These are phyloP conservation scores for Odontocolon sp. DNA, from an alignment of 2,888 invertebrate species.

Conservation along the genomic window DNA sequence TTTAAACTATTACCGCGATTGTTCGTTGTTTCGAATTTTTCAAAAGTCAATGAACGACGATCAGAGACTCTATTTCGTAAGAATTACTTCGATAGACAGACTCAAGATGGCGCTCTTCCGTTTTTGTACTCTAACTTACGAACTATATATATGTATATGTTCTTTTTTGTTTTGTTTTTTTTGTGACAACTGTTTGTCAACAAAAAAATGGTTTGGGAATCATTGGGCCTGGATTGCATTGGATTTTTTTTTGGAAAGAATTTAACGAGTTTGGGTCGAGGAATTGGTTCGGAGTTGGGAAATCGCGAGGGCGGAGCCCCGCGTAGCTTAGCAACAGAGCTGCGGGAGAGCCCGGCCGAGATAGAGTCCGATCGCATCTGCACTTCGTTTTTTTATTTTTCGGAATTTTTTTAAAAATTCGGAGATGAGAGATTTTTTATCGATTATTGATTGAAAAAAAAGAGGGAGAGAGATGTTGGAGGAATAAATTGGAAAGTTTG, in stretches of 20 bases:
- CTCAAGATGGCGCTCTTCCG: slow-evolving; percentile 70
- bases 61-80: slow-evolving; percentile 13
- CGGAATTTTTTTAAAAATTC: background rate
- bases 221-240: background rate
- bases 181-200: slow-evolving; percentile 67
- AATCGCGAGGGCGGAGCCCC: slow-evolving; percentile 56
- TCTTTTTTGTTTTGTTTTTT: slow-evolving; percentile 21
- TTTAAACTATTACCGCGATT: too few species aligned
- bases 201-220: slow-evolving; percentile 59
- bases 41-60: background rate
- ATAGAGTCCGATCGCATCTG: slow-evolving; percentile 23
- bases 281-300: background rate
- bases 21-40: slow-evolving; percentile 12
- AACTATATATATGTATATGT: background rate
- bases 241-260: background rate
- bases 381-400: slow-evolving; percentile 25
- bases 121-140: background rate
- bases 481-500: too few species aligned
- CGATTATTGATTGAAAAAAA: too few species aligned
- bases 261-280: background rate
- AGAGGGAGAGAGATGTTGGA: too few species aligned
- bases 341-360: slow-evolving; percentile 40
- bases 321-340: slow-evolving; percentile 60
- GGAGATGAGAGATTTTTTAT: too few species aligned
- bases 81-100: slow-evolving; percentile 49